These are phyloP conservation scores for Hartigia nigra DNA, from an alignment of 2,888 invertebrate species.

Conservation along the genomic window DNA sequence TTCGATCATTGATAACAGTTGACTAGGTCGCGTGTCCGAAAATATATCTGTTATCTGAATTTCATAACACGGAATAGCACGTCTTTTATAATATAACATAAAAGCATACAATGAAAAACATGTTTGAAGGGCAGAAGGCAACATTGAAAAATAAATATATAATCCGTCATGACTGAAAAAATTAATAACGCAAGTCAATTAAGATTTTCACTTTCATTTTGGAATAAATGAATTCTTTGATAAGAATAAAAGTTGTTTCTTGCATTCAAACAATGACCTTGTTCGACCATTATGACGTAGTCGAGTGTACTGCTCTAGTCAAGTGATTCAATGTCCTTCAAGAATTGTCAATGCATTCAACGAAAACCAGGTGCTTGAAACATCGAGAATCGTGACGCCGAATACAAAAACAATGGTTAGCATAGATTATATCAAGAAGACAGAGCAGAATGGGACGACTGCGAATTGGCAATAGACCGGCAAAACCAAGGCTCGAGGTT, in stretches of 20 bases:
- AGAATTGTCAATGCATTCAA: not conserved
- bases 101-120: not conserved
- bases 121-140: not conserved
- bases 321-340: not conserved
- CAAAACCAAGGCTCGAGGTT: not conserved
- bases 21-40: not conserved
- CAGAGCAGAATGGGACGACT: not conserved
- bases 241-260: not conserved
- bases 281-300: not conserved
- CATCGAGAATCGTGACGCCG: not conserved
- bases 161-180: not conserved
- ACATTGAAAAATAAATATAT: no score
- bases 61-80: not conserved
- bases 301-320: not conserved
- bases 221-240: not conserved
- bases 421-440: slow-evolving; percentile 4
- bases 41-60: not conserved
- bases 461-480: not conserved
- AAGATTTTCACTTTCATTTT: not conserved
- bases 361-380: not conserved
- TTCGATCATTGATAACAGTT: not conserved
- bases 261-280: not conserved
- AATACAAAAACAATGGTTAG: slow-evolving; percentile 13
- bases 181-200: not conserved
- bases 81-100: not conserved